Conservation (phyloP, 2,888 invertebrate species). For the Galeopsomyia nigrocyanea region DNA sequence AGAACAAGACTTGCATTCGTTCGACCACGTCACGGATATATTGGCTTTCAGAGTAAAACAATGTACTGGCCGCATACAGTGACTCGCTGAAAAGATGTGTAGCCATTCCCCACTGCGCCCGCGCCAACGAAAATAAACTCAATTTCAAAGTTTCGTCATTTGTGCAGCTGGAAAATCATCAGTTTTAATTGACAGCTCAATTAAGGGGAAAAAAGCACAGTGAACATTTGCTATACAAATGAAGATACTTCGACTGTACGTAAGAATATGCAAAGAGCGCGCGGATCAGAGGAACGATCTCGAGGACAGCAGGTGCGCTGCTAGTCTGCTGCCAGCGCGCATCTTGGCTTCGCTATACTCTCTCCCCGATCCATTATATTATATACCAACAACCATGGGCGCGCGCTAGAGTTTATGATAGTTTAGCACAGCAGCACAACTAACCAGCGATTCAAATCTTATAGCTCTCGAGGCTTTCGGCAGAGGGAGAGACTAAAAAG, state of each 20-base stretch:
- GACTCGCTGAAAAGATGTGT: too few relatives aligned
- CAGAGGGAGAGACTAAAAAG: not conserved
- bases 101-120: too few relatives aligned
- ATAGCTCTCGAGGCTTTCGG: not conserved
- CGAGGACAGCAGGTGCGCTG: conserved; percentile 30
- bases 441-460: conserved; percentile 29
- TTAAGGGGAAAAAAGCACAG: too few relatives aligned
- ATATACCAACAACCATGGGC: not conserved
- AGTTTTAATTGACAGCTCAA: too few relatives aligned
- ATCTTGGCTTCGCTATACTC: not conserved
- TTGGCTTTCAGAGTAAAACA: not conserved
- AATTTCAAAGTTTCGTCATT: too few relatives aligned
- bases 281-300: conserved; percentile 41
- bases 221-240: too few relatives aligned
- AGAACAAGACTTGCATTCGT: conserved; percentile 18
- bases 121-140: too few relatives aligned
- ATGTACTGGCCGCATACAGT: not conserved
- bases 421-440: conserved; percentile 1
- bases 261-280: conserved; percentile 29
- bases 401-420: not conserved
- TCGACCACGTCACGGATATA: not conserved
- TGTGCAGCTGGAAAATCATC: too few relatives aligned
- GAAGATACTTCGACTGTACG: too few relatives aligned
- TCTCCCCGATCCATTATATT: not conserved
- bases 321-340: too few relatives aligned